These are phyloP conservation scores for Coremacera marginata DNA, from an alignment of 2,888 invertebrate genomes.

Conservation along the genomic window DNA sequence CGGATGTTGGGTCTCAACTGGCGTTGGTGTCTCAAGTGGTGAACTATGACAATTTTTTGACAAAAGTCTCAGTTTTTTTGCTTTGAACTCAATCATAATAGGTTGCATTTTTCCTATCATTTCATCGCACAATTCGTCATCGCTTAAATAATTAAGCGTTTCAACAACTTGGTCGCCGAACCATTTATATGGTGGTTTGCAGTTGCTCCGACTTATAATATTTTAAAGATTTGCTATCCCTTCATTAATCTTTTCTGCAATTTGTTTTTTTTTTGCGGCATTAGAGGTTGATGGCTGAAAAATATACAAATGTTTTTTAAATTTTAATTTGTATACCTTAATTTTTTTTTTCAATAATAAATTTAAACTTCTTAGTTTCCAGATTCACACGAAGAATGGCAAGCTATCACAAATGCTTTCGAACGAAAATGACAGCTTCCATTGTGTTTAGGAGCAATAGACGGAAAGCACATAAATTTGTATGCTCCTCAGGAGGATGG, in stretches of 20 bases:
- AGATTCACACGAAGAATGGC: not conserved
- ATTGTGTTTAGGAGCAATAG: conserved; percentile 36
- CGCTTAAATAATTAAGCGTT: too few relatives aligned
- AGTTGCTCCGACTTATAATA: not conserved
- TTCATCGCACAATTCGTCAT: too few relatives aligned
- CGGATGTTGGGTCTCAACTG: too few relatives aligned
- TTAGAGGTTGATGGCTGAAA: not conserved
- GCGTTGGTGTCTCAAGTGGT: too few relatives aligned
- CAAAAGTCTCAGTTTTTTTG: too few relatives aligned
- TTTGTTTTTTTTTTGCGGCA: not conserved
- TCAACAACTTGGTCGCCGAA: not conserved
- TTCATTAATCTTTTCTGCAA: not conserved
- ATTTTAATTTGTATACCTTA: not conserved
- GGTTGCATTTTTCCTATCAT: not conserved
- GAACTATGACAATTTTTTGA: too few relatives aligned
- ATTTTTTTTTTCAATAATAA: not conserved
- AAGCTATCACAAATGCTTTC: conserved; percentile 19
- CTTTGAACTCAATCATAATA: too few relatives aligned
- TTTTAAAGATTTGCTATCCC: too few relatives aligned
- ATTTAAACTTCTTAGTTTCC: conserved; percentile 9
- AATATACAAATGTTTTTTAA: not conserved
- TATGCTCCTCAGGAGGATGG: too few relatives aligned
- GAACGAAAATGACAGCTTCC: conserved; percentile 37
- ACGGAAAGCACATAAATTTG: conserved; percentile 38
- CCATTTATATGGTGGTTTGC: not conserved